Evolutionary conservation across 2,113 vertebrate genomes (phyloP), one percentile per base, ranked within the genome.

Genomic region (Lepus europaeus): DNA sequence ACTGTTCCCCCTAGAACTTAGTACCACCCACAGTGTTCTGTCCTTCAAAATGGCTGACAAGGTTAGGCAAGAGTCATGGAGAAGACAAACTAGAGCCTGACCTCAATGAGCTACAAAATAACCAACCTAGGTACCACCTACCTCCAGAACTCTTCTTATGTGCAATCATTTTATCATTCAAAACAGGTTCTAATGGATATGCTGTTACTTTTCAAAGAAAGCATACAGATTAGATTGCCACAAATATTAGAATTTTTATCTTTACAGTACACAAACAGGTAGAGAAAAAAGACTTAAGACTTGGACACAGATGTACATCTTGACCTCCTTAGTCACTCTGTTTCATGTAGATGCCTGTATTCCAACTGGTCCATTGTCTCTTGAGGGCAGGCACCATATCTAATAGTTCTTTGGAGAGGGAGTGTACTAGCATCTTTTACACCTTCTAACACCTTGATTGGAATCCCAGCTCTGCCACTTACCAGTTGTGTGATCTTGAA

Each of bases 401-500:
- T 92, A 36, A 53, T 31, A 51, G 36, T 68, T 68, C 73, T 90
- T 80, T 87, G 25, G 16, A 56, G 3, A 85, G 11, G 56, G 23
- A 68, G 8, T 23, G 2, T 79, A 51, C 61, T 64, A 89, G 73
- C 84, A 10, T 80, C 29, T 88, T 87, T 68, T 51, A 86, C 39
- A 78, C 84, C 85, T 17, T 73, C 56, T 89, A 63, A 89, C 11
- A 66, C 72, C 29, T 45, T 81, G 13, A 72, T 7, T 69, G 56
- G 29, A 91, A 78, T 56, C 23, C 25, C 91, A 49, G 2, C 31
- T 76, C 45, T 80, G 33, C 13, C 5, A 25, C 39, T 84, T 84
- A 90, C 11, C 68, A 85, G 29, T 76, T 68, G 36, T 81, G 73
- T 70, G 33, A 87, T 8, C 83, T 94, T 89, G 13, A 91, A 56